These are phyloP conservation scores for Spea bombifrons DNA, from an alignment of 2,113 vertebrate genomes.

Conservation along the genomic window DNA sequence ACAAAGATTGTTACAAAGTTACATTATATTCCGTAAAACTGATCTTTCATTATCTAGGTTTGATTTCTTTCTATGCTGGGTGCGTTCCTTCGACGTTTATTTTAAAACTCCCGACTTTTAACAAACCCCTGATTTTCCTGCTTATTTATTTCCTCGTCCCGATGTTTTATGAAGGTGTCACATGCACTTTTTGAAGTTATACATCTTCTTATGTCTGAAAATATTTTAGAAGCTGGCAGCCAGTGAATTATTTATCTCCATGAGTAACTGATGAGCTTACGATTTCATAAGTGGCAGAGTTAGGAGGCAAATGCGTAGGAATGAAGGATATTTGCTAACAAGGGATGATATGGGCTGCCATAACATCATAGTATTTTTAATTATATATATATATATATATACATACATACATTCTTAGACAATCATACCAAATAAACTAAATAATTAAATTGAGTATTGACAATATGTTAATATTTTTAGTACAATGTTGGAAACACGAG, in stretches of 20 bases:
- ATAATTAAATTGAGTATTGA: no score
- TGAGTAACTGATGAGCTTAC: slow-evolving; percentile 41
- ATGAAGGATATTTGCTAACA: slow-evolving; percentile 36
- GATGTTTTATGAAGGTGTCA: slow-evolving; percentile 29
- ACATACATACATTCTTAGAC: no score
- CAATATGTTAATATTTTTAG: no score
- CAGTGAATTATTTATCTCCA: slow-evolving; percentile 44
- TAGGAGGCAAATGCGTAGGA: slow-evolving; percentile 18
- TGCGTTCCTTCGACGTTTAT: not conserved
- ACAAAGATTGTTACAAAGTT: no score
- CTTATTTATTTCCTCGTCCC: slow-evolving; percentile 11
- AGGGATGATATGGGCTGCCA: slow-evolving; percentile 20
- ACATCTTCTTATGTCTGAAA: slow-evolving; percentile 44
- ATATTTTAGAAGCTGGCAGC: slow-evolving; percentile 45
- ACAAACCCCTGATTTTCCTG: not conserved
- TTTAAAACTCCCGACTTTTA: not conserved
- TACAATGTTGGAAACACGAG: no score
- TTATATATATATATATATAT: no score
- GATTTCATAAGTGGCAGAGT: slow-evolving; percentile 41
- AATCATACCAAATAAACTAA: no score
- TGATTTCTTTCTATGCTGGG: no score
- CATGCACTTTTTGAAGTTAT: slow-evolving; percentile 44
- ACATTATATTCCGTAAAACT: no score
- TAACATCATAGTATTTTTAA: not conserved
- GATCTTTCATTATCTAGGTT: no score